Evolutionary conservation across 2,888 invertebrate species (phyloP), one percentile per base, ranked within the genome.

Genomic region (Oscheius sp.): DNA sequence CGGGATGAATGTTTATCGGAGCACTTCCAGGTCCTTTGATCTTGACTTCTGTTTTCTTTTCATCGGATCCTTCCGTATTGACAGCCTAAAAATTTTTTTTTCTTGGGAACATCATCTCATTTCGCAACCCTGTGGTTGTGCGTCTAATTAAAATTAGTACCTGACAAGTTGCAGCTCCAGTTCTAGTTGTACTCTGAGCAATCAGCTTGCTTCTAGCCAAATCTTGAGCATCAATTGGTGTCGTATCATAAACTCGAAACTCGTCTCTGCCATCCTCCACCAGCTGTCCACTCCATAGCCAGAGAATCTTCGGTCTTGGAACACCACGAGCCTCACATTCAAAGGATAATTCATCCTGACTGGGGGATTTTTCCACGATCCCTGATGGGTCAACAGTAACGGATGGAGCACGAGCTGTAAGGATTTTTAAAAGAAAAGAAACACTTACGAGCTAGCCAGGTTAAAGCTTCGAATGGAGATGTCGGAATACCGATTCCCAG

Each of bases 241-340:
- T 81, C 22, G 73, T 72, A 64, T 85, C 85, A 54, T 85, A 84
- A 17, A 85, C 68, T 26, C 85, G 77, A 77, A 85, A 84, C 63
- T 79, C 85, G 63, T 83, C 82, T 67, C 82, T 82, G 66, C 85
- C 85, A 57, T 85, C 85, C 22, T 83, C 83, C 9, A 85, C 79
- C 14, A 81, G 68, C 14, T 72, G 70, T 30, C 78, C 80, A 64
- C 81, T 80, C 82, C 82, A 85, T 28, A 82, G 66, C 85, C 85
- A 85, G 26, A 85, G 76, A 56, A 85, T 85, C 51, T 83, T 83
- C 38, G 85, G 84, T 57, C 79, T 75, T 8, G 85, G 85, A 12
- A 85, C 85, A 45, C 85, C 85, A 49, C 67, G 72, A 6, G 84
- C 82, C 38, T 78, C 80, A 54, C 85, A 85, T 51, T 82, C 81